Evolutionary conservation across 2,888 invertebrate genomes (phyloP).

Genomic region (Copidosoma aretas): DNA sequence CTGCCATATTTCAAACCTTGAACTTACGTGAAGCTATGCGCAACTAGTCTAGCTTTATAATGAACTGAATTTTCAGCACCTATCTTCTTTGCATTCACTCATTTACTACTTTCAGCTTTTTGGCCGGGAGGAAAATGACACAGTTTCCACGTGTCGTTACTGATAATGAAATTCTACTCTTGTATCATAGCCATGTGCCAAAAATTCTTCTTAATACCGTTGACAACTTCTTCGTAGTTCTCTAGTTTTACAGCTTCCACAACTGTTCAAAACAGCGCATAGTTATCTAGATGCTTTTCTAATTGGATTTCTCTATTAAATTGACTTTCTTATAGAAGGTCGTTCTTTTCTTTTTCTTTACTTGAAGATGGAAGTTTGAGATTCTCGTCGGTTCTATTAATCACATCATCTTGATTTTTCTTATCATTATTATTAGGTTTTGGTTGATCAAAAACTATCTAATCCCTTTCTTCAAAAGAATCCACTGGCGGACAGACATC

Average conservation of each 20-base stretch:
- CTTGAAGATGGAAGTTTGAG: too few species aligned
- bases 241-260: not conserved
- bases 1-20: not conserved
- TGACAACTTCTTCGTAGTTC: too few species aligned
- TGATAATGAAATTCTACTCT: not conserved
- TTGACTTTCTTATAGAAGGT: not conserved
- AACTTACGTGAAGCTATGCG: not conserved
- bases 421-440: too few species aligned
- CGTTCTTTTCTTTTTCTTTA: not conserved
- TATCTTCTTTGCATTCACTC: not conserved
- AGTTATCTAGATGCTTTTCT: not conserved
- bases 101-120: not conserved
- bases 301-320: conserved; percentile 3
- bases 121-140: not conserved
- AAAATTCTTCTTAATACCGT: too few species aligned
- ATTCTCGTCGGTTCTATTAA: too few species aligned
- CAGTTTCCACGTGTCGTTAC: not conserved
- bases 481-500: too few species aligned
- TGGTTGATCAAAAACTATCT: too few species aligned
- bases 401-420: too few species aligned
- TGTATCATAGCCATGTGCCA: not conserved
- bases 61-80: too few species aligned
- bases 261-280: not conserved
- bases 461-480: too few species aligned
- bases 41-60: conserved; percentile 18